phyloP scores from a whole-genome alignment of 1,140 invertebrate species.

The Ruditapes philippinarum region DNA sequence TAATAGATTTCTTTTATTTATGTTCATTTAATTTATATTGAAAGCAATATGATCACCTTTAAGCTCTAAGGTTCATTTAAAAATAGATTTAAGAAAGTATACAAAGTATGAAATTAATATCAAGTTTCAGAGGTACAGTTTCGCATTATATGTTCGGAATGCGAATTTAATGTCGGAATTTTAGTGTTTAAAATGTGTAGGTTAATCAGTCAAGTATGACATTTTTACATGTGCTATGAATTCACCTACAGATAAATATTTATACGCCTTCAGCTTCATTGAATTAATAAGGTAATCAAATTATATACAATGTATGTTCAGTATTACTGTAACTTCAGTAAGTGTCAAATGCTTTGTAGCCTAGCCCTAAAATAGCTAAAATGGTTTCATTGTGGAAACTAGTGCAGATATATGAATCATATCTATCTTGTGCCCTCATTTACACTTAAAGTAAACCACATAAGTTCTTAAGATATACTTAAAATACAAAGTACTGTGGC shows the following conservation, averaged over 20 bases:
- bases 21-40: too few relatives aligned
- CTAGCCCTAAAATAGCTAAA: neutral
- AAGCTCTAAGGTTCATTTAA: neutral
- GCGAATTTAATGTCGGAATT: conserved; percentile 26
- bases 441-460: too few relatives aligned
- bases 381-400: too few relatives aligned
- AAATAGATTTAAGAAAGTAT: neutral
- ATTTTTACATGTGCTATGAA: conserved; percentile 18
- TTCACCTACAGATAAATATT: conserved; percentile 37
- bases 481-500: too few relatives aligned
- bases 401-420: too few relatives aligned
- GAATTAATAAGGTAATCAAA: conserved; percentile 7
- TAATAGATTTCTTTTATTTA: too few relatives aligned
- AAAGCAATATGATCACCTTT: too few relatives aligned
- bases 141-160: conserved; percentile 33
- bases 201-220: neutral
- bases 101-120: conserved; percentile 18
- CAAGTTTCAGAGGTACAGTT: conserved; percentile 17
- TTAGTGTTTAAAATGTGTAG: conserved; percentile 5
- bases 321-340: too few relatives aligned
- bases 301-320: neutral
- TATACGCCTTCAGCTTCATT: neutral
- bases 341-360: neutral
- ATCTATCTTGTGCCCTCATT: too few relatives aligned
- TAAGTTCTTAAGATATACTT: too few relatives aligned